phyloP scores from a whole-genome alignment of 2,797 vertebrate species.

The Chiropotes sagulatus region DNA sequence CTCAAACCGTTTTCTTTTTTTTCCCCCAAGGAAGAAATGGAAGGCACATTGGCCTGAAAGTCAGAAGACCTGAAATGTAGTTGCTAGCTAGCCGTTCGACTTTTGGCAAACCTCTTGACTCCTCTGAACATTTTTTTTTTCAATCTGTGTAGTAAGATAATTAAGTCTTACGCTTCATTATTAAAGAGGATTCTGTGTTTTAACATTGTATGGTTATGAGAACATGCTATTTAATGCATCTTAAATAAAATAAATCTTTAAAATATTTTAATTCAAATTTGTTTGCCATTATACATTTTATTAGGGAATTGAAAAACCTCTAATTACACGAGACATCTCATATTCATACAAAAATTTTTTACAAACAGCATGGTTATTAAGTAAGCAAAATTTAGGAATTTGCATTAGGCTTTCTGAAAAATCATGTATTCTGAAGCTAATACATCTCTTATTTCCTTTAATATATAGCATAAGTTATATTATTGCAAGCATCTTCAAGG shows the following conservation, averaged over 20 bases:
- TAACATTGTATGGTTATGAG: constrained; percentile 17
- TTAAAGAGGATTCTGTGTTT: background rate
- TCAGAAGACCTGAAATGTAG: background rate
- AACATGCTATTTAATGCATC: background rate
- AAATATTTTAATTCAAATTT: background rate
- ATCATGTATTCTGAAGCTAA: background rate
- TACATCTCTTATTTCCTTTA: background rate
- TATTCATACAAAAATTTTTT: constrained; percentile 3
- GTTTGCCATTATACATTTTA: background rate
- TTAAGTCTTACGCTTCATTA: background rate
- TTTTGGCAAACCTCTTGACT: background rate
- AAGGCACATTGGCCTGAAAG: background rate
- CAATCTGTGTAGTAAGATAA: background rate
- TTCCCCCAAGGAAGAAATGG: background rate
- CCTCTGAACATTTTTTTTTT: background rate
- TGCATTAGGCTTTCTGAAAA: background rate
- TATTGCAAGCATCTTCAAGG: background rate
- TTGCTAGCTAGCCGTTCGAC: background rate
- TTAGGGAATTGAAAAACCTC: background rate
- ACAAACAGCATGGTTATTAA: background rate
- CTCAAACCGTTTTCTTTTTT: background rate
- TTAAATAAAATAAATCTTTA: constrained; percentile 22
- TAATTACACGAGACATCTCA: background rate
- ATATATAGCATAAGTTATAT: background rate
- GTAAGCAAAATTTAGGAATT: background rate